Base-by-base conservation (phyloP, 2,888 invertebrate species). In the Abrostola triplasia region DNA sequence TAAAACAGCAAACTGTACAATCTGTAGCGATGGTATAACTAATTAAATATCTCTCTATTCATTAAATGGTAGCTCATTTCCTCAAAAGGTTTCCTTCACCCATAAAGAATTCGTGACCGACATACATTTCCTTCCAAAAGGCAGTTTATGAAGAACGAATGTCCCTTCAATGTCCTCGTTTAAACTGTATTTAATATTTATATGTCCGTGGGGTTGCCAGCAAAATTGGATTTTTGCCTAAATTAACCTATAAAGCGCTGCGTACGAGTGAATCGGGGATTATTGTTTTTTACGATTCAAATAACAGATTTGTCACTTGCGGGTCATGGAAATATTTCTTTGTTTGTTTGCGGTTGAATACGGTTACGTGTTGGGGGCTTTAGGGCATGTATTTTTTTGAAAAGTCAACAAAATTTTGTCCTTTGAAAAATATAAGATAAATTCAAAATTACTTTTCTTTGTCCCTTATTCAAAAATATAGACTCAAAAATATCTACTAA, bases 181-280 rank as follows among this genome's bases (percentile, higher is more conserved):
- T 74, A 67, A 71, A 80, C 64, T 64, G 75, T 74, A 66, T 77
- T 74, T 71, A 78, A 70, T 67, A 78, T 80, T 78, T 74, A 77
- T 70, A 50, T 37, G 51, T 51, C 67, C 61, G 57, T 51, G 13
- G 78, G 78, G 80, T 57, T 62, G 56, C 80, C 67, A 64, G 64
- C 49, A 62, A 53, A 74, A 77, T 78, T 74, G 67, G 64, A 67
- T 69, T 67, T 76, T 77, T 60, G 44, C 59, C 71, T 64, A 67
- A 74, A 78, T 80, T 70, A 73, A 71, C 65, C 67, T 55, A 71
- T 71, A 80, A 74, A 77, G 41, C 63, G 59, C 50, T 57, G 66
- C 51, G 53, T 67, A 80, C 12, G 70, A 69, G 59, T 72, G 80
- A 70, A 73, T 67, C 50, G 74, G 60, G 77, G 63, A 65, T 73